Percentiles rank a stretch among this genome's conserved stretches.
phyloP scores from a whole-genome alignment of 1,140 invertebrate genomes.

The Drosophila subpulchrella region DNA sequence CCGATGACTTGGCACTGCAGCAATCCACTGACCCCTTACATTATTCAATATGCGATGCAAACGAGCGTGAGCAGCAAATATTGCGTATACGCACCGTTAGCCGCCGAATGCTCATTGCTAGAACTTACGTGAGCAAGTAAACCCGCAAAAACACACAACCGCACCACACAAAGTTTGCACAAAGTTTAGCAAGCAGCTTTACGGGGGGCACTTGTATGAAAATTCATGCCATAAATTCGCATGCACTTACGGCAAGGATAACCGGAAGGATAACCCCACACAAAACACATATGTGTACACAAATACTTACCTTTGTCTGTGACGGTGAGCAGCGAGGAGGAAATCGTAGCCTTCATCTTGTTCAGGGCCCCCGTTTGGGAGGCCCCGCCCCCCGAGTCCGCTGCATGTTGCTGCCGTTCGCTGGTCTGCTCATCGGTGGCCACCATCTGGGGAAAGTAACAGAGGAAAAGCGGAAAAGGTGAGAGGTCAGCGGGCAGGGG shows the following conservation, averaged over 20 bases:
- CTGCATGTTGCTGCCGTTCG: conserved; percentile 85
- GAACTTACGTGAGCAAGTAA: conserved; percentile 29
- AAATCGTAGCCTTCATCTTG: conserved; percentile 91
- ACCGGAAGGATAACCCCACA: conserved; percentile 7
- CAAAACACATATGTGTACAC: not conserved
- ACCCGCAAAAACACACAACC: not conserved
- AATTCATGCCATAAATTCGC: conserved; percentile 77
- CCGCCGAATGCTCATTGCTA: conserved; percentile 54
- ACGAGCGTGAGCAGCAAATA: conserved; percentile 42
- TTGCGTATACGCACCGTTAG: conserved; percentile 69
- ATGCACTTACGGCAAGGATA: conserved; percentile 55
- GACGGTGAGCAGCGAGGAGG: conserved; percentile 91
- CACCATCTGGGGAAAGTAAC: conserved; percentile 87
- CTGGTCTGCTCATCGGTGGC: conserved; percentile 88
- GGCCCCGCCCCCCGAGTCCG: conserved; percentile 83
- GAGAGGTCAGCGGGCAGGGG: not conserved
- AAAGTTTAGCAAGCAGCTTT: conserved; percentile 67
- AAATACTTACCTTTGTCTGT: conserved; percentile 90
- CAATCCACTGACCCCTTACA: conserved; percentile 43
- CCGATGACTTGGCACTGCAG: conserved; percentile 56
- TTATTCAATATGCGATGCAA: conserved; percentile 65
- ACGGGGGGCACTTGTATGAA: conserved; percentile 61
- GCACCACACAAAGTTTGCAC: conserved; percentile 49
- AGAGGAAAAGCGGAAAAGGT: conserved; percentile 1
- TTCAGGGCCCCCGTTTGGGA: conserved; percentile 88